Base-by-base conservation (phyloP, 2,888 invertebrate species). In the Xestia ashworthii region DNA sequence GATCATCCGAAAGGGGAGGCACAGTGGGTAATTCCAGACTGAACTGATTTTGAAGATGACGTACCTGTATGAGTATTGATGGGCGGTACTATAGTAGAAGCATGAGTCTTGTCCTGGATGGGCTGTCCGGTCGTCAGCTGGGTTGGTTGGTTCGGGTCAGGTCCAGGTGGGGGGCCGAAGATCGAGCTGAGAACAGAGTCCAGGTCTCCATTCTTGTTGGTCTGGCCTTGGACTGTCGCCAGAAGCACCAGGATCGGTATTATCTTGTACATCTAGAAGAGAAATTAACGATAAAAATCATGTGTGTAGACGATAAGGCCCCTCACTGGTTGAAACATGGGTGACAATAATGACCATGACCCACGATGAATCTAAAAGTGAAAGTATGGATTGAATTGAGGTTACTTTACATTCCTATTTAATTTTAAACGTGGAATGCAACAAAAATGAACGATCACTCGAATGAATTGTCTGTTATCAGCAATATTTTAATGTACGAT, bases 171-270 rank as follows among this genome's bases (percentile, higher is more conserved):
- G 0, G 89, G 90, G 0, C 93, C 94, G 84, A 95, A 96, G 76
- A 96, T 95, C 79, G 94, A 88, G 2, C 89, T 87, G 46, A 96
- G 93, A 38, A 96, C 88, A 0, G 93, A 89, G 65, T 95, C 95
- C 64, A 96, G 84, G 82, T 95, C 95, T 0, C 95, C 95, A 50
- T 65, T 44, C n/a, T 65, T 65, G 14, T 76, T 83, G 55, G 80
- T 85, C 70, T 93, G 93, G 6, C 89, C 88, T 46, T 82, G 80
- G 25, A 82, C 88, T 12, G 82, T 69, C 4, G 91, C 91, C 75
- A 92, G 89, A 41, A 92, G 78, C 16, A 94, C 81, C 44, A 89
- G 72, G 38, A 92, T 55, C 0, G 90, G 50, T 48, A 92, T n/a
- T 32, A 85, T 22, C 88, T 90, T 92, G 71, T 84, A 90, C 89